Evolutionary conservation across 2,888 invertebrate species (phyloP).

Genomic region (Lasiommata megera): DNA sequence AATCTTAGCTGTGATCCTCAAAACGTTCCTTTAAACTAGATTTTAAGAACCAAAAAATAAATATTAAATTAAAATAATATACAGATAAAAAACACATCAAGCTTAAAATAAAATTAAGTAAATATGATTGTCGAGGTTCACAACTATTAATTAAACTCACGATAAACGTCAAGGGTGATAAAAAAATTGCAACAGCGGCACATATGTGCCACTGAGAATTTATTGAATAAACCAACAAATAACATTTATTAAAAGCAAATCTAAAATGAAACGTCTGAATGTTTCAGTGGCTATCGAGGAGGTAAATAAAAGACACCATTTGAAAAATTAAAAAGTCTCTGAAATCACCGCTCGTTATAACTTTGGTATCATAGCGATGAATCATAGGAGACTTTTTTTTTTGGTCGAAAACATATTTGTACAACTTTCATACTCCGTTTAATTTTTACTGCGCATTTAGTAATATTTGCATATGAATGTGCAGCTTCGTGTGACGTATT

Average conservation of each 20-base stretch:
- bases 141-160: too few species aligned
- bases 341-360: slow-evolving; percentile 27
- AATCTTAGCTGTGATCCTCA: too few species aligned
- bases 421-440: slow-evolving; percentile 64
- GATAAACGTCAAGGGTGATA: too few species aligned
- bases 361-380: slow-evolving; percentile 28
- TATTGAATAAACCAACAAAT: not conserved
- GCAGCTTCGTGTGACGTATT: slow-evolving; percentile 54
- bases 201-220: not conserved
- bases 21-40: too few species aligned
- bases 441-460: slow-evolving; percentile 55
- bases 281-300: slow-evolving; percentile 4
- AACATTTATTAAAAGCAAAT: not conserved
- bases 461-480: slow-evolving; percentile 72
- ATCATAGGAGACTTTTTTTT: slow-evolving; percentile 39
- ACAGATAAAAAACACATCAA: too few species aligned
- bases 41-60: too few species aligned
- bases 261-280: not conserved
- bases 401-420: slow-evolving; percentile 63
- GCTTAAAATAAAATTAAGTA: too few species aligned
- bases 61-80: too few species aligned
- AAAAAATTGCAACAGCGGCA: not conserved
- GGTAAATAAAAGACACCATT: slow-evolving; percentile 1
- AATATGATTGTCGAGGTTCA: too few species aligned
- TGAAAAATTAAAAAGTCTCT: slow-evolving; percentile 6